These are phyloP conservation scores for Hozukius guyotensis DNA, from an alignment of 2,797 vertebrate species.

Conservation along the genomic window DNA sequence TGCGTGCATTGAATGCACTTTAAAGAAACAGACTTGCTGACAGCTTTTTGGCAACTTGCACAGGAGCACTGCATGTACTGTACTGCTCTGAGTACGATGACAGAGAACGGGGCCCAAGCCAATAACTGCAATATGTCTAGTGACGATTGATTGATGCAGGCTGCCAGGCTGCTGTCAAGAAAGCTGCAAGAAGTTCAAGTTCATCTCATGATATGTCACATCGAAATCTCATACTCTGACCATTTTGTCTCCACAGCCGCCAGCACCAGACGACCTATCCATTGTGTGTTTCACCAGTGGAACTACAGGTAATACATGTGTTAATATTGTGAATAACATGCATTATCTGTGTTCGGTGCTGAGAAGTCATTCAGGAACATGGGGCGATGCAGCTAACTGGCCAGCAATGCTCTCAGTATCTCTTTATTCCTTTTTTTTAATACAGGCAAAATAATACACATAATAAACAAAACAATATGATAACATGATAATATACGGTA, in stretches of 20 bases:
- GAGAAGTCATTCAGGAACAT: background rate
- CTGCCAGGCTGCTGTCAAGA: background rate
- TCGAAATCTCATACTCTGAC: background rate
- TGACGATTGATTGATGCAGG: background rate
- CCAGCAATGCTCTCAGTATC: background rate
- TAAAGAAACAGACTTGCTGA: background rate
- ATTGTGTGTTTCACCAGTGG: constrained; percentile 88
- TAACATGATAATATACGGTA: no score
- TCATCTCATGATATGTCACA: background rate
- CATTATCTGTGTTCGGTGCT: background rate
- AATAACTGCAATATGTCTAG: background rate
- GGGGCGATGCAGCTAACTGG: background rate
- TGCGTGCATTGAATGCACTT: background rate
- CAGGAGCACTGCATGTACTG: accelerated
- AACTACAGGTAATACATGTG: constrained; percentile 80
- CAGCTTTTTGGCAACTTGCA: background rate
- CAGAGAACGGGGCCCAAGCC: background rate
- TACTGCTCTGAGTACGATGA: background rate
- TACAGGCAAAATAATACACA: no score
- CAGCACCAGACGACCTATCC: constrained; percentile 82
- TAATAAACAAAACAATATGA: no score
- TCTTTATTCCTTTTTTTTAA: no score
- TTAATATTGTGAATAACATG: background rate
- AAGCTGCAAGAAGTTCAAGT: background rate
- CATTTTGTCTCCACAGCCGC: constrained; percentile 70